phyloP scores from a whole-genome alignment of 2,888 invertebrate species.

The Elysia crispata region DNA sequence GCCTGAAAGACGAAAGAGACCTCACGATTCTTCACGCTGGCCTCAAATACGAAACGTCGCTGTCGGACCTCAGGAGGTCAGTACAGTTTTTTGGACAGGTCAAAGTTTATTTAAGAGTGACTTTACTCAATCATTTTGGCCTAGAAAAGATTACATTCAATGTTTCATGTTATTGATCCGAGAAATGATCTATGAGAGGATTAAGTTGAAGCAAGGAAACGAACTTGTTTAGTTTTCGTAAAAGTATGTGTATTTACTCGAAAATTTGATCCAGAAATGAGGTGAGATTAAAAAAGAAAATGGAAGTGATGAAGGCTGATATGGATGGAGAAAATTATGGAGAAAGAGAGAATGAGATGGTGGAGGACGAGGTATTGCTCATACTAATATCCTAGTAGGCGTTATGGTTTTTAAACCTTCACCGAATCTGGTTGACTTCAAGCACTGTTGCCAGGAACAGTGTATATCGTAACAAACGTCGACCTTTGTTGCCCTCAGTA shows the following conservation, averaged over 20 bases:
- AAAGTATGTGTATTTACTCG: too few species aligned
- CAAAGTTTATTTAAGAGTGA: too few species aligned
- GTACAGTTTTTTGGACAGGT: too few species aligned
- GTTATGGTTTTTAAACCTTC: too few species aligned
- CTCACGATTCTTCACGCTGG: conserved; percentile 67
- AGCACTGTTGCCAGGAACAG: not conserved
- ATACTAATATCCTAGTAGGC: too few species aligned
- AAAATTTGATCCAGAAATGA: not conserved
- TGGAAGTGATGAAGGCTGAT: conserved; percentile 29
- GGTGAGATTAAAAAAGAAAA: not conserved
- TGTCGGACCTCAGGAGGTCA: conserved; percentile 32
- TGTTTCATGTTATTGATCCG: too few species aligned
- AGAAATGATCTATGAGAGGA: too few species aligned
- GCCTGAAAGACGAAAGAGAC: conserved; percentile 58
- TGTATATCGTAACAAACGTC: not conserved
- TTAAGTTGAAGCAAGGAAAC: too few species aligned
- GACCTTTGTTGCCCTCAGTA: not conserved
- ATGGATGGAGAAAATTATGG: not conserved
- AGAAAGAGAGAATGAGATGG: conserved; percentile 11
- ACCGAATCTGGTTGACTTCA: too few species aligned
- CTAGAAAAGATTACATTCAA: too few species aligned
- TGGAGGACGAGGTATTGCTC: not conserved
- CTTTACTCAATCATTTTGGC: too few species aligned
- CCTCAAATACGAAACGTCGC: conserved; percentile 49
- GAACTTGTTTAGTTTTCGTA: too few species aligned